A percentile compares a stretch with the other conserved stretches of the same genome.
Conservation (phyloP, 2,888 invertebrate species). For the Orchestes rusci region DNA sequence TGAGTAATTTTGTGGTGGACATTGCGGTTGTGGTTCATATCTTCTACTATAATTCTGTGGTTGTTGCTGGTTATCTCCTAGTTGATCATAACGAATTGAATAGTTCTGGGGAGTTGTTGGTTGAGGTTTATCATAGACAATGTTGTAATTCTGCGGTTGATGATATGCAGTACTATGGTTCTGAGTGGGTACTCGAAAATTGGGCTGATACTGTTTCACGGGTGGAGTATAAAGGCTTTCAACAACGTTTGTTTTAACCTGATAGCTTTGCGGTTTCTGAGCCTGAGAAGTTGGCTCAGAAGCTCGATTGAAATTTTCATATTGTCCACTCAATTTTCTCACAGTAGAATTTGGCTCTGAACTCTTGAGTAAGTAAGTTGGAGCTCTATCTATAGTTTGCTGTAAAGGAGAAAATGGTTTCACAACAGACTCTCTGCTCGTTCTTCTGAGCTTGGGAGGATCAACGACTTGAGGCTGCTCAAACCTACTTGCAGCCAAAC, state of each 20-base stretch:
- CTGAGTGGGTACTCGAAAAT: slow-evolving; percentile 9
- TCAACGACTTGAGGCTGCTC: slow-evolving; percentile 38
- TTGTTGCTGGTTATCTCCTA: slow-evolving; percentile 6
- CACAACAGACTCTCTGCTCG: slow-evolving; percentile 34
- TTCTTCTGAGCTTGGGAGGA: slow-evolving; percentile 31
- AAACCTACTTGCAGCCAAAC: slow-evolving; percentile 51
- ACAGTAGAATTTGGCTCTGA: slow-evolving; percentile 27
- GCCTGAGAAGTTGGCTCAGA: slow-evolving; percentile 12
- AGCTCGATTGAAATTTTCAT: slow-evolving; percentile 30
- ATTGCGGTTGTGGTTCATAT: slow-evolving; percentile 4
- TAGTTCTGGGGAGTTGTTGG: slow-evolving; percentile 8
- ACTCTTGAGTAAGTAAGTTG: slow-evolving; percentile 35
- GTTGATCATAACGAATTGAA: slow-evolving; percentile 9
- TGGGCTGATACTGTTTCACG: slow-evolving; percentile 12
- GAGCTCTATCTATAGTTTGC: slow-evolving; percentile 32
- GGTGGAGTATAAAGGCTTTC: slow-evolving; percentile 20
- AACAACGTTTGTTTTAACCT: slow-evolving; percentile 22
- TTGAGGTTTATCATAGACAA: slow-evolving; percentile 9
- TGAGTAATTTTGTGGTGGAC: background rate
- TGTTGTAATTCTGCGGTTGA: slow-evolving; percentile 18
- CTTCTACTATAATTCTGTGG: slow-evolving; percentile 6
- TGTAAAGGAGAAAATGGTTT: slow-evolving; percentile 25
- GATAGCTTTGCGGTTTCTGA: slow-evolving; percentile 20
- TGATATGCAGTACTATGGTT: slow-evolving; percentile 24
- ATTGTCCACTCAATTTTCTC: slow-evolving; percentile 41